Evolutionary conservation across 2,888 invertebrate species (phyloP), one percentile per base, ranked within the genome.

Genomic region (Drosophila conformis): DNA sequence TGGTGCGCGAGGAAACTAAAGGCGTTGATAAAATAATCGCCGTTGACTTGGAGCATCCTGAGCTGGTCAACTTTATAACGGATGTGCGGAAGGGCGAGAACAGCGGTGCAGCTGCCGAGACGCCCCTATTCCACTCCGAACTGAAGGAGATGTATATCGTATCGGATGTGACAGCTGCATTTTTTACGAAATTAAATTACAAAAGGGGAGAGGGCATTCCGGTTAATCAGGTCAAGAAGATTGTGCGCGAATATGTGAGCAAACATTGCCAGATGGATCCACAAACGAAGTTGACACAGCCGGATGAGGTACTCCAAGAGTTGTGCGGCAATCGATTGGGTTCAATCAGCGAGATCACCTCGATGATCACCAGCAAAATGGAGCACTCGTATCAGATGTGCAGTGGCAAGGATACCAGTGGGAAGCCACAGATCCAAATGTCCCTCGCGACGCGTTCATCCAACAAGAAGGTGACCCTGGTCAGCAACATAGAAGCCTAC

Each of bases 391-490:
- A 91, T 73, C 92, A 93, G 59, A 93, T 93, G 93, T 90, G 92
- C 69, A 92, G 90, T 56, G 89, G 87, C 42, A 93, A 91, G 62
- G 92, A 90, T 46, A 93, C 94, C 27, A 89, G 89, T 80, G 96
- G 96, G 91, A 94, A 98, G 58, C 96, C 96, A 40, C 96, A 97
- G 5, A 95, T 98, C 79, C 95, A 95, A 82, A 96, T 98, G 94
- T 95, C 95, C 21, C 95, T 97, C 8, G 96, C 95, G 27, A 95
- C 95, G n/a, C 94, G 98, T 69, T 95, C 96, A 29, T 96, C 97
- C 29, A 97, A 97, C 92, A 98, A 98, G 92, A 98, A 98, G 95
- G 98, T 97, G 61, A 99, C 99, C 1, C 93, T 98, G 59, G 95
- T 99, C 3, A 97, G 97, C 82, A 98, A 99, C 93, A 94, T 99